phyloP scores from a whole-genome alignment of 1,140 invertebrate species.

The Eupeodes corollae region DNA sequence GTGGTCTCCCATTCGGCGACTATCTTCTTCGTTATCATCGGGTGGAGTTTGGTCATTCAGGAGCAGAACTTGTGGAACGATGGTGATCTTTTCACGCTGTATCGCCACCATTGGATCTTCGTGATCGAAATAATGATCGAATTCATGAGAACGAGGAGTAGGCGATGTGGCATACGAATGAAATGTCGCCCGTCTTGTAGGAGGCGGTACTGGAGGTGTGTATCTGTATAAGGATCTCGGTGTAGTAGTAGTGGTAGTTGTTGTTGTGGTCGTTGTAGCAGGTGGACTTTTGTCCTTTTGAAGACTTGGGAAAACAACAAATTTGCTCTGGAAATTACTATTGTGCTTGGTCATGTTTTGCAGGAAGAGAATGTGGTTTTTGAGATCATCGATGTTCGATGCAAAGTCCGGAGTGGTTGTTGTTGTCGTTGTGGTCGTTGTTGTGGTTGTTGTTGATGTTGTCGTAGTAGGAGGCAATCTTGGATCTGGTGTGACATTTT shows the following conservation, averaged over 20 bases:
- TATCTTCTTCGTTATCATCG: constrained; percentile 2
- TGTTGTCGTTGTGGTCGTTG: constrained; percentile 8
- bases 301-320: constrained; percentile 34
- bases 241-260: constrained; percentile 14
- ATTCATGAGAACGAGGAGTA: constrained; percentile 13
- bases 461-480: constrained; percentile 4
- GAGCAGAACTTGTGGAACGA: constrained; percentile 26
- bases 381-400: constrained; percentile 31
- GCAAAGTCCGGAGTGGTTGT: constrained; percentile 6
- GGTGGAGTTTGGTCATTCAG: constrained; percentile 18
- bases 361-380: constrained; percentile 33
- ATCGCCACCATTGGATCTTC: constrained; percentile 10
- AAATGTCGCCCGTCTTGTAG: constrained; percentile 18
- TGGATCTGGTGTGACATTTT: constrained; percentile 27
- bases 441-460: constrained; percentile 2
- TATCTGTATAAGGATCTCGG: constrained; percentile 24
- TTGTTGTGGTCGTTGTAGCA: constrained; percentile 5
- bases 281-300: constrained; percentile 17
- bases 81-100: constrained; percentile 10
- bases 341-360: constrained; percentile 34
- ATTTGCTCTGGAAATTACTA: constrained; percentile 34
- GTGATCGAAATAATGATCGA: constrained; percentile 25
- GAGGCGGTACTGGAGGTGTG: constrained; percentile 25
- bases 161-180: constrained; percentile 5
- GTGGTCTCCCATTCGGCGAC: constrained; percentile 1